A percentile compares a stretch with the other conserved stretches of the same genome.
phyloP scores from a whole-genome alignment of 2,113 vertebrate species.

The Gambusia holbrooki region DNA sequence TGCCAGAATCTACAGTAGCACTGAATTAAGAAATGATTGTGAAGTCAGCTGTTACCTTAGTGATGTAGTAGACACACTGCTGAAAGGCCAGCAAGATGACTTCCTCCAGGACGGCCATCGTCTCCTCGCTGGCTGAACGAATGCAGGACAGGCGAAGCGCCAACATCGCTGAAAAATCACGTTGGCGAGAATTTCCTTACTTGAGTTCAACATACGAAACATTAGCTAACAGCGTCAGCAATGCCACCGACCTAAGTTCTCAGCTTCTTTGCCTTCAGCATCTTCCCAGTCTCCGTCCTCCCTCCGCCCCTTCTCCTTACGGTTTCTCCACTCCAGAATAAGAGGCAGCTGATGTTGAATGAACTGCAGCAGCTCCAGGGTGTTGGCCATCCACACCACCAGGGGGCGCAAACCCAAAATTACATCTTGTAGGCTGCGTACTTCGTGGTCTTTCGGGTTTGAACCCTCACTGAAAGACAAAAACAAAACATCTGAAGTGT shows the following conservation, averaged over 20 bases:
- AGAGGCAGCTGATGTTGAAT: constrained; percentile 79
- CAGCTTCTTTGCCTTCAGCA: constrained; percentile 48
- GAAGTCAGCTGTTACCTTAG: constrained; percentile 67
- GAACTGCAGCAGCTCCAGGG: constrained; percentile 82
- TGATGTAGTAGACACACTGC: constrained; percentile 85
- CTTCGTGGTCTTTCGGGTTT: constrained; percentile 27
- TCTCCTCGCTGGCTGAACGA: constrained; percentile 77
- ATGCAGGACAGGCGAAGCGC: constrained; percentile 69
- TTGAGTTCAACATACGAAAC: neutral
- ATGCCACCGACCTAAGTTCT: constrained; percentile 60
- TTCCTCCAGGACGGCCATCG: constrained; percentile 80
- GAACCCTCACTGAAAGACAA: constrained; percentile 17
- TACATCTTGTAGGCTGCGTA: constrained; percentile 44
- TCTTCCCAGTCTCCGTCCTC: constrained; percentile 52
- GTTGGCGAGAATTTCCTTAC: neutral
- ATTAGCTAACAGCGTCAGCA: neutral
- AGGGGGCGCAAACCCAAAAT: constrained; percentile 76
- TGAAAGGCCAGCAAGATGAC: constrained; percentile 84
- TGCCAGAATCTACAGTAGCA: neutral
- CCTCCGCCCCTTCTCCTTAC: constrained; percentile 36
- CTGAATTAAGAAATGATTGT: neutral
- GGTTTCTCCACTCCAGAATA: constrained; percentile 72
- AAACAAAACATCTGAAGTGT: neutral
- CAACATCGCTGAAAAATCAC: constrained; percentile 61
- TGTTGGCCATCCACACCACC: constrained; percentile 83